Evolutionary conservation across 1,140 invertebrate species (phyloP), one percentile per base, ranked within the genome.

Genomic region (Glomeris maerens): DNA sequence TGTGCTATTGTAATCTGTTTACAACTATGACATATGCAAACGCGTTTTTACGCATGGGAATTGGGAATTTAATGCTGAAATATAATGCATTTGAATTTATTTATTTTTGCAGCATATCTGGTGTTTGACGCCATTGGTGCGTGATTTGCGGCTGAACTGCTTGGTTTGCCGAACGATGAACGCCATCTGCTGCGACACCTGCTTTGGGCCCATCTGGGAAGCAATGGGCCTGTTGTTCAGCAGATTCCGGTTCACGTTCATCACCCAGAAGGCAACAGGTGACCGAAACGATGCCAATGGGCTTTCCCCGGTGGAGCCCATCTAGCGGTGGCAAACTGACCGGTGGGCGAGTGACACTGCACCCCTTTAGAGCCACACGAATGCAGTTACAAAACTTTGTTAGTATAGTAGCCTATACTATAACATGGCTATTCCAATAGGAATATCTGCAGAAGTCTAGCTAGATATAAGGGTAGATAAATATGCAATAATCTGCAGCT

Each of bases 101-200:
- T 42, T 4, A 21, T 42, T 4, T 21, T 21, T 42, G 31, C 17
- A 42, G 40, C 40, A 42, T 21, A 42, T 42, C 40, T 42, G 40
- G 40, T 42, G 40, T 21, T 5, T 42, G 20, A 25, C 17, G 20
- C 40, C 40, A 21, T 42, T 5, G 5, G 5, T 42, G 17, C 20
- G 40, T 10, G 40, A 42, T 17, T 17, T 42, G 40, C 20, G 25
- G 25, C 20, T 42, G 5, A 42, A 42, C 40, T 42, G 40, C 17
- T 21, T 7, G 17, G 4, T 21, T 4, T 17, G 20, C 20, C 40
- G 40, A 42, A 7, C 4, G 4, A 5, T 17, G 10, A 21, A 5
- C 5, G 25, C 40, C 4, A 7, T 42, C 10, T 42, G 40, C 25
- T 42, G 40, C 25, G 40, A 42, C 25, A 42, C 40, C 20, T 5